Evolutionary conservation across 2,888 invertebrate genomes (phyloP).

Genomic region (Charanyca ferruginea): DNA sequence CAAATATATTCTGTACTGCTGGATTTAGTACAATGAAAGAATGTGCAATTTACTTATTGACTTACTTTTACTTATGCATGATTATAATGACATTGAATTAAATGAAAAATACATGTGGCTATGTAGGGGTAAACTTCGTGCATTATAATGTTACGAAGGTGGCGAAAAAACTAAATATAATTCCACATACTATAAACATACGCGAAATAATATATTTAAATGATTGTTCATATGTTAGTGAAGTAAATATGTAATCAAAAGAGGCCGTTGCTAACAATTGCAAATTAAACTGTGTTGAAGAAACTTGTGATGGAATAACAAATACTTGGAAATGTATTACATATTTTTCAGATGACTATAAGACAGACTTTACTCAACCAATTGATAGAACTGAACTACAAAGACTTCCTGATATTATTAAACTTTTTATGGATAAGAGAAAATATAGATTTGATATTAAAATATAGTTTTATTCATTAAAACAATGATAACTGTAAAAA

Average conservation of each 20-base stretch:
- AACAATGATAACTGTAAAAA: constrained; percentile 63
- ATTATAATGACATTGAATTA: constrained; percentile 42
- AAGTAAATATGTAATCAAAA: constrained; percentile 28
- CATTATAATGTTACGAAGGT: constrained; percentile 24
- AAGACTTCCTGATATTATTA: constrained; percentile 52
- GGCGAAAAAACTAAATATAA: constrained; percentile 10
- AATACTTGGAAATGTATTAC: constrained; percentile 8
- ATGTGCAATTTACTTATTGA: constrained; percentile 75
- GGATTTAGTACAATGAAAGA: constrained; percentile 69
- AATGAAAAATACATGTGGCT: neutral
- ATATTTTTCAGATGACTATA: constrained; percentile 41
- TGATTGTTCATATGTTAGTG: constrained; percentile 13
- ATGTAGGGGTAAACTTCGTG: constrained; percentile 18
- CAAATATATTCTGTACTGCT: constrained; percentile 59
- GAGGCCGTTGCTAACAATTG: constrained; percentile 13
- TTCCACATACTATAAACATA: constrained; percentile 9
- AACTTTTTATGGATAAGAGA: constrained; percentile 67
- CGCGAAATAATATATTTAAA: constrained; percentile 29
- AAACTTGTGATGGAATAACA: constrained; percentile 5
- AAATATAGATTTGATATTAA: constrained; percentile 74
- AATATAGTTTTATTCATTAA: constrained; percentile 72
- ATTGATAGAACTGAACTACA: constrained; percentile 54
- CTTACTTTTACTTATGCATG: too few relatives aligned
- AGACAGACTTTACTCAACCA: constrained; percentile 65
- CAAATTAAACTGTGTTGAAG: constrained; percentile 7